These are phyloP conservation scores for Pheosia tremula DNA, from an alignment of 2,888 invertebrate species.

Conservation along the genomic window DNA sequence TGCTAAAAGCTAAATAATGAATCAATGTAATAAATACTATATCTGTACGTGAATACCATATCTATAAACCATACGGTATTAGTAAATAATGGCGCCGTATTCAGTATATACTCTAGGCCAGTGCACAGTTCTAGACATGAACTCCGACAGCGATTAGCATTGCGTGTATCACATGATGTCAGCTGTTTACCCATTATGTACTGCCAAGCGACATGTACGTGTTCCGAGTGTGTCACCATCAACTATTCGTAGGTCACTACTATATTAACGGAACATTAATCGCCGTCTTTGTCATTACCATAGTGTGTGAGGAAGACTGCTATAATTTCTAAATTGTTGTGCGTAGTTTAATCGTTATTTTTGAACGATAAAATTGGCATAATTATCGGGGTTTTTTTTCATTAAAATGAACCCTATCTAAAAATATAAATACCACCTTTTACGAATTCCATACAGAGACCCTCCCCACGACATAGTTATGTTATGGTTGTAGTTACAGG, in stretches of 20 bases:
- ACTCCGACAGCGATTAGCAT: slow-evolving; percentile 32
- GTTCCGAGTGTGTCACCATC: slow-evolving; percentile 6
- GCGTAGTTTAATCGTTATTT: too few relatives aligned
- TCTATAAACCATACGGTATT: not conserved
- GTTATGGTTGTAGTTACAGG: too few relatives aligned
- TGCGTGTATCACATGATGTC: slow-evolving; percentile 32
- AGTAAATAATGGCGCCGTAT: slow-evolving; percentile 9
- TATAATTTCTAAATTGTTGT: not conserved
- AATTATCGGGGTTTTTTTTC: too few relatives aligned
- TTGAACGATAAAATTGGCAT: too few relatives aligned
- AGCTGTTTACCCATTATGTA: slow-evolving; percentile 34
- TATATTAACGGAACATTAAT: slow-evolving; percentile 14
- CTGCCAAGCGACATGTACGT: slow-evolving; percentile 20
- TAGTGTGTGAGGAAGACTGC: not conserved
- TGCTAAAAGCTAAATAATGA: too few relatives aligned
- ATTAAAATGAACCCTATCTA: too few relatives aligned
- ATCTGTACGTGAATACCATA: not conserved
- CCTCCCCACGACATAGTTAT: too few relatives aligned
- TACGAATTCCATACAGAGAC: too few relatives aligned
- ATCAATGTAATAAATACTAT: too few relatives aligned
- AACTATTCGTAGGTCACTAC: slow-evolving; percentile 7
- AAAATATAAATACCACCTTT: too few relatives aligned
- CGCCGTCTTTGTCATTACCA: too few relatives aligned
- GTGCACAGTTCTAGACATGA: slow-evolving; percentile 36
- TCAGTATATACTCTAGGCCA: slow-evolving; percentile 33